phyloP scores from a whole-genome alignment of 2,113 vertebrate species.

The Hyaena hyaena region DNA sequence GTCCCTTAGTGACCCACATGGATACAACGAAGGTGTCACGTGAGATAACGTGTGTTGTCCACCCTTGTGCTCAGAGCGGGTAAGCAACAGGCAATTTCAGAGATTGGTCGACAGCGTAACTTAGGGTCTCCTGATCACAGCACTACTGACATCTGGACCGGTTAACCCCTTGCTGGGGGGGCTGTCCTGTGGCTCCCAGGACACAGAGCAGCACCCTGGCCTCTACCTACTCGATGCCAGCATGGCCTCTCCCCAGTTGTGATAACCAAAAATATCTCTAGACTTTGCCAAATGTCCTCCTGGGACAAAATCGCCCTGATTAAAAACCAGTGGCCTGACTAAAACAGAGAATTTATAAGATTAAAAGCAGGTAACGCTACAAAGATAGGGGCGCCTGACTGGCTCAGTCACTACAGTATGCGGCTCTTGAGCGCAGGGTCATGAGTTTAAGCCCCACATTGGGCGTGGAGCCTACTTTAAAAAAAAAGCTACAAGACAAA shows the following conservation, averaged over 20 bases:
- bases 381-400: not conserved
- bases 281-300: not conserved
- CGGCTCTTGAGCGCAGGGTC: not conserved
- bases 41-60: not conserved
- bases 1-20: not conserved
- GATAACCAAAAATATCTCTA: not conserved
- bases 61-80: not conserved
- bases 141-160: not conserved
- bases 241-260: not conserved
- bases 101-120: not conserved
- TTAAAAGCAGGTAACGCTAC: not conserved
- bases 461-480: not conserved
- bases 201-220: not conserved
- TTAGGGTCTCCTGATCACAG: not conserved
- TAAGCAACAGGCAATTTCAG: not conserved
- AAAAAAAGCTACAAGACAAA: not conserved
- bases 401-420: too few species aligned
- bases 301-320: not conserved
- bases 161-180: not conserved
- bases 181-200: not conserved
- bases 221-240: not conserved
- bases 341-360: not conserved
- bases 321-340: not conserved
- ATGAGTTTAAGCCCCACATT: not conserved
- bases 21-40: not conserved